These are phyloP conservation scores for Aporophyla lueneburgensis DNA, from an alignment of 2,888 invertebrate species.

Conservation along the genomic window DNA sequence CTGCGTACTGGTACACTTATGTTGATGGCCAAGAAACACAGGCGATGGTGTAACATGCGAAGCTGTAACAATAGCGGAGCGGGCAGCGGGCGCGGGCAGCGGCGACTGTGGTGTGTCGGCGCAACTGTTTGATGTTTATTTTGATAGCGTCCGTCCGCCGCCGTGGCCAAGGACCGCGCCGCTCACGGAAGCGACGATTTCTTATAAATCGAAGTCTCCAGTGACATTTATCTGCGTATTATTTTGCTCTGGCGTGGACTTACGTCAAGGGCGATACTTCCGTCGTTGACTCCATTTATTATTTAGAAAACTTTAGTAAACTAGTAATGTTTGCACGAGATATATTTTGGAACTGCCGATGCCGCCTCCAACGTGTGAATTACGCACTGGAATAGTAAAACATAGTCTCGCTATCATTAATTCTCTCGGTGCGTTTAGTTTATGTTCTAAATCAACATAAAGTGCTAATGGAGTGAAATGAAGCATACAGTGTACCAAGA, in stretches of 20 bases:
- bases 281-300: slow-evolving; percentile 82
- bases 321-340: slow-evolving; percentile 77
- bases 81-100: slow-evolving; percentile 34
- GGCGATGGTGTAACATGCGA: slow-evolving; percentile 53
- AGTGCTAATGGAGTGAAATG: slow-evolving; percentile 84
- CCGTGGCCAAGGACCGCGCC: slow-evolving; percentile 71
- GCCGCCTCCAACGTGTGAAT: slow-evolving; percentile 78
- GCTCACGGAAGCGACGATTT: slow-evolving; percentile 75
- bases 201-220: slow-evolving; percentile 76
- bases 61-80: slow-evolving; percentile 58
- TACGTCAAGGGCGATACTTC: slow-evolving; percentile 83
- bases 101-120: slow-evolving; percentile 61
- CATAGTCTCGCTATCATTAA: slow-evolving; percentile 81
- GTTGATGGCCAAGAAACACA: slow-evolving; percentile 67
- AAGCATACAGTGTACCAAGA: slow-evolving; percentile 70
- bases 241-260: slow-evolving; percentile 71
- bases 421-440: slow-evolving; percentile 78
- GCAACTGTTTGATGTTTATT: slow-evolving; percentile 77
- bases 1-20: slow-evolving; percentile 63
- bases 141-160: slow-evolving; percentile 72
- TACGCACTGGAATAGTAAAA: slow-evolving; percentile 77
- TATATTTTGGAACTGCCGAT: slow-evolving; percentile 84
- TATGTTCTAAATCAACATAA: slow-evolving; percentile 81
- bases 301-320: slow-evolving; percentile 83
- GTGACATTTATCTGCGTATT: slow-evolving; percentile 78